These are phyloP conservation scores for Aphelenchoides avenae DNA, from an alignment of 1,140 invertebrate species.

Conservation along the genomic window DNA sequence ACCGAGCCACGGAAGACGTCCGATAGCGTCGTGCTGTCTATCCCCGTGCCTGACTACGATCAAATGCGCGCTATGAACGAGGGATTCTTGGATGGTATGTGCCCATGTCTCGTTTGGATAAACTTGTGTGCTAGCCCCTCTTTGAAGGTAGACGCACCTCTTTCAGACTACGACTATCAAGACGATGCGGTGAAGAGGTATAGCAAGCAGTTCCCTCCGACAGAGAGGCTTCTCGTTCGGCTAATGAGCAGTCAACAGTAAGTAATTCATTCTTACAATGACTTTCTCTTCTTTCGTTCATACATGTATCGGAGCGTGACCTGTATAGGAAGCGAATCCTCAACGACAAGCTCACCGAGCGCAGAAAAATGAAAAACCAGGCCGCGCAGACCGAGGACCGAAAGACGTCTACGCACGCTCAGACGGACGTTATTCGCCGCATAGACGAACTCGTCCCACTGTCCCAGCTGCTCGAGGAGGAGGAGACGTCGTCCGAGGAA, in stretches of 20 bases:
- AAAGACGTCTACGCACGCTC: constrained; percentile 29
- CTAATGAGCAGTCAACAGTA: constrained; percentile 38
- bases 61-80: constrained; percentile 11
- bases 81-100: neutral
- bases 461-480: too few species aligned
- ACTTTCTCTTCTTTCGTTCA: constrained; percentile 4
- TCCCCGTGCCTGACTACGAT: constrained; percentile 26
- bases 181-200: constrained; percentile 29
- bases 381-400: constrained; percentile 32
- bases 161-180: neutral
- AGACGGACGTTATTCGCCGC: constrained; percentile 19
- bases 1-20: constrained; percentile 10
- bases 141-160: constrained; percentile 6
- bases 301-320: too few species aligned
- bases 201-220: constrained; percentile 14
- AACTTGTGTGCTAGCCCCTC: constrained; percentile 2
- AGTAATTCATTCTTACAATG: constrained; percentile 7
- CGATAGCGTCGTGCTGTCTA: constrained; percentile 27
- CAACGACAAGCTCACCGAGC: constrained; percentile 35
- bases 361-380: constrained; percentile 27
- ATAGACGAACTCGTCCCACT: constrained; percentile 8
- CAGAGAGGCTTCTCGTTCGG: constrained; percentile 23
- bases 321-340: constrained; percentile 14
- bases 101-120: constrained; percentile 1
- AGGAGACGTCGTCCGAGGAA: too few species aligned